Evolutionary conservation across 2,797 vertebrate species (phyloP).

Genomic region (Anabacerthia variegaticeps): DNA sequence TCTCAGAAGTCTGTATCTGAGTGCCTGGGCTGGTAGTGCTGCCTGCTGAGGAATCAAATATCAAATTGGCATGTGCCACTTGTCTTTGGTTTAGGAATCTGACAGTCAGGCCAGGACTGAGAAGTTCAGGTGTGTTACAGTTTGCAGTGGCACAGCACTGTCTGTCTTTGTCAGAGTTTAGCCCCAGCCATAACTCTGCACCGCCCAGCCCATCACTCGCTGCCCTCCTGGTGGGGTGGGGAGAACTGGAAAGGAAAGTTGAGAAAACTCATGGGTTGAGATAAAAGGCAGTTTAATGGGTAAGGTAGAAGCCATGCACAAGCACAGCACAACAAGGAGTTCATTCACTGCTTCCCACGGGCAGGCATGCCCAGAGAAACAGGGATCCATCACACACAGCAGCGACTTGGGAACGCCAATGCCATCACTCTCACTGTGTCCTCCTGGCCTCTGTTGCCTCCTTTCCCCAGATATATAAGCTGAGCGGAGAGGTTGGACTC

Average conservation of each 20-base stretch:
- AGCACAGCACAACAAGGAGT: neutral
- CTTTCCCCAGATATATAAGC: neutral
- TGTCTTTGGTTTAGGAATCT: neutral
- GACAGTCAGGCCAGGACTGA: neutral
- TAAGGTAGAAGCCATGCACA: neutral
- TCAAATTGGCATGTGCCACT: neutral
- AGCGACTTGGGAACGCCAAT: neutral
- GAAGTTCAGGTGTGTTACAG: neutral
- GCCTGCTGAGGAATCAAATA: neutral
- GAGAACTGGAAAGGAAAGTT: rapidly evolving
- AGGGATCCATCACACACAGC: no score
- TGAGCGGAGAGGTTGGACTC: neutral
- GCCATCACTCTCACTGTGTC: no score
- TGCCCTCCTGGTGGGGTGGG: neutral
- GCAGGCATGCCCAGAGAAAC: neutral
- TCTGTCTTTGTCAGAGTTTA: neutral
- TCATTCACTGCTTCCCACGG: neutral
- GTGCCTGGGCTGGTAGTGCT: rapidly evolving
- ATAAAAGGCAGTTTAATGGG: neutral
- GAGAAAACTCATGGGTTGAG: rapidly evolving
- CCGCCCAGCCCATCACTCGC: neutral
- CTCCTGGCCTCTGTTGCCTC: neutral
- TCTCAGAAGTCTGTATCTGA: neutral
- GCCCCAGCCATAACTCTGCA: neutral
- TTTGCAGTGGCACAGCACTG: neutral